Percentiles rank a stretch among this genome's conserved stretches.
Evolutionary conservation across 2,888 invertebrate genomes (phyloP).

Genomic region (Brachycybe producta): DNA sequence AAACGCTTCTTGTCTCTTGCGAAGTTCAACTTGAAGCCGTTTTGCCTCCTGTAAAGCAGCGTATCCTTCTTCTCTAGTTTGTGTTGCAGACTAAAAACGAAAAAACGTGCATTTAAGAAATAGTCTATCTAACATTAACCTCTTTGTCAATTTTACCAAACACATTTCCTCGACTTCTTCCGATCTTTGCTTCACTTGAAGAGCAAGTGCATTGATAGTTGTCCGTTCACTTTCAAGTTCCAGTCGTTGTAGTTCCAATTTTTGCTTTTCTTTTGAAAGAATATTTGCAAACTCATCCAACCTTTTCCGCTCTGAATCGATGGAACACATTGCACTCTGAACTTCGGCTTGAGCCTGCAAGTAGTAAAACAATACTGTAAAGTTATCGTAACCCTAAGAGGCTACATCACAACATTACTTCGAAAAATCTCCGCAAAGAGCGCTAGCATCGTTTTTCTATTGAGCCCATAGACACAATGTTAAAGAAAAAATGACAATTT

Average conservation of each 20-base stretch:
- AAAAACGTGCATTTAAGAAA: background rate
- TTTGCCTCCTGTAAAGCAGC: constrained; percentile 2
- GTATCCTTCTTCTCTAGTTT: constrained; percentile 6
- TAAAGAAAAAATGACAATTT: too few species aligned
- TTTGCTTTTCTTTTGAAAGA: background rate
- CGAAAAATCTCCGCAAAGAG: too few species aligned
- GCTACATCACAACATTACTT: too few species aligned
- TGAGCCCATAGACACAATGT: too few species aligned
- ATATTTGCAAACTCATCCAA: background rate
- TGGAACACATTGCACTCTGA: background rate
- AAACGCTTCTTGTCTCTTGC: background rate
- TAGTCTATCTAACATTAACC: background rate
- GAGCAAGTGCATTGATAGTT: background rate
- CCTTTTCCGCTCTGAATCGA: background rate
- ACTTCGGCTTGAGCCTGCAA: constrained; percentile 2
- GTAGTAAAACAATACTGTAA: too few species aligned
- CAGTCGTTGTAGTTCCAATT: background rate
- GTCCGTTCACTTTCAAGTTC: background rate
- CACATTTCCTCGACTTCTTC: constrained; percentile 14
- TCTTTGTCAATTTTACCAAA: background rate
- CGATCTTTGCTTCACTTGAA: constrained; percentile 9
- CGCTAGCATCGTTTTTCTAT: too few species aligned
- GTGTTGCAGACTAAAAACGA: constrained; percentile 1
- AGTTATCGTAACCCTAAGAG: too few species aligned
- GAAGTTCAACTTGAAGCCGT: background rate